Evolutionary conservation across 2,888 invertebrate genomes (phyloP), one percentile per base, ranked within the genome.

Genomic region (Stenurella melanura): DNA sequence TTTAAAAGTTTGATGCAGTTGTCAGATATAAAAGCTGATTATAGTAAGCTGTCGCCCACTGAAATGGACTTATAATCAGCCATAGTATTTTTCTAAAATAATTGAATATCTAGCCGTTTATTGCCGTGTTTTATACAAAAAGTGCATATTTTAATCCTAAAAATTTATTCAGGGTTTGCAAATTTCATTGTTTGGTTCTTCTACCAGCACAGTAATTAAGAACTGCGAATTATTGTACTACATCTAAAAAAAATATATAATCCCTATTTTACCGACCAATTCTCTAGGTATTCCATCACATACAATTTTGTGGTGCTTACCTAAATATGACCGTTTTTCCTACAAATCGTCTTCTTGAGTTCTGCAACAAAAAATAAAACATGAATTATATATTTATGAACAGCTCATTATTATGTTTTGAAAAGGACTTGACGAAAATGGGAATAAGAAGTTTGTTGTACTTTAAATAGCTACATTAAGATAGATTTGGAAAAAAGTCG

Each of bases 1-100:
- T 50, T 50, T 50, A 50, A 50, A 42, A 50, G n/a, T 50, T 17
- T 50, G 50, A 50, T 50, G 50, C 50, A 50, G 50, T 50, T 50
- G 12, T 6, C 50, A 15, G 50, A 50, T 50, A 50, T n/a, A n/a
- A 50, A 50, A 50, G 50, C n/a, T 4, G 15, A n/a, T 50, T 50
- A 50, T 50, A 50, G 2, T n/a, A n/a, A 50, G 50, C n/a, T 50
- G n/a, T 6, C 15, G 12, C 12, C 2, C n/a, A 50, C n/a, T 17
- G 50, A n/a, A 50, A 50, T 50, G n/a, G 15, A n/a, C n/a, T 50
- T 50, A n/a, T 50, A 50, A 15, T 50, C n/a, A 50, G 50, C 15
- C 15, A 50, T 50, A 42, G 42, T 15, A n/a, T n/a, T n/a, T 50
- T n/a, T 50, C n/a, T 50, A n/a, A 34, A 26, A n/a, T n/a, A n/a